A percentile compares a stretch with the other conserved stretches of the same genome.
Evolutionary conservation across 2,888 invertebrate species (phyloP).

Genomic region (Hydrotaea cyrtoneurina): DNA sequence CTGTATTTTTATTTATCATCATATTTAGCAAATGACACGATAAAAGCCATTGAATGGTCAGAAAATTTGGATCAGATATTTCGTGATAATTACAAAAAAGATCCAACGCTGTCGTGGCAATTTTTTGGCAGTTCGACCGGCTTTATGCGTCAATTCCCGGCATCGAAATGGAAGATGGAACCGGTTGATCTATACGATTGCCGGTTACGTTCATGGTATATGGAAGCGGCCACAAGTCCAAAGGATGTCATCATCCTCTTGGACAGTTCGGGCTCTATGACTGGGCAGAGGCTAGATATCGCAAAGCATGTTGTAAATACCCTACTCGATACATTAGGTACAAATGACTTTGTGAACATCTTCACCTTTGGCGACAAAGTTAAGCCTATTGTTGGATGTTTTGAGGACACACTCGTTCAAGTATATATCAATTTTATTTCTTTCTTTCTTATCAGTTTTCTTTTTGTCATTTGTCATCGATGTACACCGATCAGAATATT

Average conservation of each 20-base stretch:
- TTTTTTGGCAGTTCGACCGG: constrained; percentile 98
- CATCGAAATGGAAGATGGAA: constrained; percentile 89
- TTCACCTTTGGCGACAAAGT: constrained; percentile 93
- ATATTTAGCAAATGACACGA: constrained; percentile 88
- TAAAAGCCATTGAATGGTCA: constrained; percentile 97
- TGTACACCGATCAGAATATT: constrained; percentile 14
- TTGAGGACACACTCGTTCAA: constrained; percentile 93
- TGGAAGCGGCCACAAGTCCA: constrained; percentile 98
- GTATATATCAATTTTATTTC: constrained; percentile 81
- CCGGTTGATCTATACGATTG: constrained; percentile 97
- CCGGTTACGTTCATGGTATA: constrained; percentile 96
- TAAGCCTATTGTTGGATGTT: constrained; percentile 92
- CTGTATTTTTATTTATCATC: constrained; percentile 30
- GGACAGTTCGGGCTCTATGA: constrained; percentile 96
- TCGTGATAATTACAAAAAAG: constrained; percentile 90
- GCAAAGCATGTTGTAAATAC: constrained; percentile 92
- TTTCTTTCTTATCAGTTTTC: neutral
- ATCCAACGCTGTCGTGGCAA: constrained; percentile 97
- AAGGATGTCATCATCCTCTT: constrained; percentile 94
- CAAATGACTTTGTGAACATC: constrained; percentile 99
- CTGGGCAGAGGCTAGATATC: constrained; percentile 92
- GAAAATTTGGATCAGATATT: constrained; percentile 95
- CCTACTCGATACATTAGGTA: constrained; percentile 97
- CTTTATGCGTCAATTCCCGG: constrained; percentile 98
- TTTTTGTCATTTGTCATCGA: constrained; percentile 28